phyloP scores from a whole-genome alignment of 2,888 invertebrate genomes.

The Oscheius sp. region DNA sequence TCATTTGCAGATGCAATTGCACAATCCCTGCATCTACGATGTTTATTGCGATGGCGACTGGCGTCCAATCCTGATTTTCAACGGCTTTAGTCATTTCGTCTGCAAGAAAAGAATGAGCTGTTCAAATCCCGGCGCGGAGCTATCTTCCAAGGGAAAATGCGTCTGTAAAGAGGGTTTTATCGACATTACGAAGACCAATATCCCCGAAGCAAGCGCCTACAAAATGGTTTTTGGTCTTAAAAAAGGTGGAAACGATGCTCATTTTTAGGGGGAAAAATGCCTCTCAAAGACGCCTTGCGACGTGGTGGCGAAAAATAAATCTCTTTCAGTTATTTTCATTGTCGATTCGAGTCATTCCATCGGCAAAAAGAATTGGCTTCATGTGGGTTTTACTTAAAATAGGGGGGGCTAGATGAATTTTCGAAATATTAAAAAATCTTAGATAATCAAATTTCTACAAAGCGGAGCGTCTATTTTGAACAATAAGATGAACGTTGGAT shows the following conservation, averaged over 20 bases:
- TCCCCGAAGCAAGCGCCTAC: background rate
- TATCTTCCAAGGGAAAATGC: background rate
- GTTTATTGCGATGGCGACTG: background rate
- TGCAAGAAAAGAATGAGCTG: background rate
- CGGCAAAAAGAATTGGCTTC: background rate
- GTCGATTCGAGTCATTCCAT: background rate
- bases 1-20: background rate
- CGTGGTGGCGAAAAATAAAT: background rate
- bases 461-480: background rate
- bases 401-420: too few relatives aligned
- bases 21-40: background rate
- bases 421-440: background rate
- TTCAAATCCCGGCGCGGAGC: background rate
- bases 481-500: background rate
- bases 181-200: background rate
- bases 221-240: background rate
- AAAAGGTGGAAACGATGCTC: too few relatives aligned
- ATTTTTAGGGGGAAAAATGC: background rate
- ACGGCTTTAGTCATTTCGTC: background rate
- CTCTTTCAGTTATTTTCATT: background rate
- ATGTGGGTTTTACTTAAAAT: background rate
- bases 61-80: too few relatives aligned
- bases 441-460: background rate
- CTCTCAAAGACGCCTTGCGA: background rate
- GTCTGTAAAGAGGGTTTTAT: background rate